Evolutionary conservation across 2,888 invertebrate genomes (phyloP), one percentile per base, ranked within the genome.

Genomic region (Conchocele bisecta): DNA sequence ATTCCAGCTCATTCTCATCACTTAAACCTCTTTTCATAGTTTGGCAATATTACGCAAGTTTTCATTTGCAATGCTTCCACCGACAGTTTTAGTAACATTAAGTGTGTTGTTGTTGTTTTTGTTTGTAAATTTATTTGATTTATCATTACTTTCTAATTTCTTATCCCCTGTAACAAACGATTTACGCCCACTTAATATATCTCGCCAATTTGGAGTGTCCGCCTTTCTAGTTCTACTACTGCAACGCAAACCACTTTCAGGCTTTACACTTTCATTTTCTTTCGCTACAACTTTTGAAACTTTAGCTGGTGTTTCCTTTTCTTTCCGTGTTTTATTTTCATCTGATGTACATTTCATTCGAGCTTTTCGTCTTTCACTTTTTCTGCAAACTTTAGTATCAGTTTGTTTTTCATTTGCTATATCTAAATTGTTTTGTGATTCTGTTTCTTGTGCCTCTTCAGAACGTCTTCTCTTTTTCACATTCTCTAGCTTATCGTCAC

Each of bases 131-230:
- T 26, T 17, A 29, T 48, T 48, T 3, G 13, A 24, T n/a, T n/a
- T 20, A 13, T 17, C 24, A 24, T 54, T 6, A 37, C 54, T 54
- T 28, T 54, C 28, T 24, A 20, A 24, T 28, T 26, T 17, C 7
- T 48, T 48, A 17, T n/a, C 20, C 22, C 48, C 22, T 26, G 15
- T 17, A 44, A 15, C 59, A 29, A 73, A 73, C 31, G 59, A 51
- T 33, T 59, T 64, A 33, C 58, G 54, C 9, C 73, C 73, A 56
- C 68, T 68, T 1, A 73, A 42, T n/a, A 75, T 68, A 20, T 71
- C 75, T 26, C 68, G 68, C 75, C 75, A 75, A 37, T 75, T 75
- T 17, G 75, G 75, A 24, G 71, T 65, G 28, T 61, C 39, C 13
- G 68, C 51, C 64, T 71, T 67, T 41, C 75, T 67, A 42, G 60